Percentiles rank a stretch among this genome's conserved stretches.
phyloP scores from a whole-genome alignment of 2,888 invertebrate genomes.

The Drosophila buzzatii region DNA sequence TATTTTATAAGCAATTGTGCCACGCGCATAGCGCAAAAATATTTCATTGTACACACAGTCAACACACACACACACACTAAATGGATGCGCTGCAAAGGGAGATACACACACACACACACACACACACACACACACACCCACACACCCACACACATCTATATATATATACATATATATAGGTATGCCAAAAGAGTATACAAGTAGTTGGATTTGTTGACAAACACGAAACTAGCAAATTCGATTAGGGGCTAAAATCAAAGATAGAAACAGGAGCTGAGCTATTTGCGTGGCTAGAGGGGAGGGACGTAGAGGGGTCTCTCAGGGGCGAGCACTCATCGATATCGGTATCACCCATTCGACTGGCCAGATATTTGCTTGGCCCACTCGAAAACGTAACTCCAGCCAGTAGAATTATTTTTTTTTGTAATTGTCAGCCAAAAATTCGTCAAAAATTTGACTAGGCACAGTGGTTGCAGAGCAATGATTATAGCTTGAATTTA shows the following conservation, averaged over 20 bases:
- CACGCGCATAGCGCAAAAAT: constrained; percentile 62
- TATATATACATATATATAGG: neutral
- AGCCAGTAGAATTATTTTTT: neutral
- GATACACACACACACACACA: constrained; percentile 5
- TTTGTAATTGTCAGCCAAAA: constrained; percentile 38
- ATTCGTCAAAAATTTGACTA: constrained; percentile 24
- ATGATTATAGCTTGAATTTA: neutral
- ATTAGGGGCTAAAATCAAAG: constrained; percentile 17
- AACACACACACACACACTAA: constrained; percentile 17
- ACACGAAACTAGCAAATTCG: constrained; percentile 19
- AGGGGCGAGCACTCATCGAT: constrained; percentile 17
- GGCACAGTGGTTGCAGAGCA: constrained; percentile 28
- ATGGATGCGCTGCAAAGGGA: constrained; percentile 34
- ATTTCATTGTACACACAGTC: constrained; percentile 51
- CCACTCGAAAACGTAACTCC: constrained; percentile 4
- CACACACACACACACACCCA: constrained; percentile 12
- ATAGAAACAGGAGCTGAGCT: constrained; percentile 14
- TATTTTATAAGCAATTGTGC: constrained; percentile 61
- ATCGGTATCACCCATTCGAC: constrained; percentile 56
- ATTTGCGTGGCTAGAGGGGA: neutral
- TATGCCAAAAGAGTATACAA: constrained; percentile 16
- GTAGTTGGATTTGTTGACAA: constrained; percentile 25
- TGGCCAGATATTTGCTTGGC: constrained; percentile 55
- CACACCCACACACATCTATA: neutral
- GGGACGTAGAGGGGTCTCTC: neutral